Evolutionary conservation across 2,113 vertebrate species (phyloP).

Genomic region (Ginglymostoma cirratum): DNA sequence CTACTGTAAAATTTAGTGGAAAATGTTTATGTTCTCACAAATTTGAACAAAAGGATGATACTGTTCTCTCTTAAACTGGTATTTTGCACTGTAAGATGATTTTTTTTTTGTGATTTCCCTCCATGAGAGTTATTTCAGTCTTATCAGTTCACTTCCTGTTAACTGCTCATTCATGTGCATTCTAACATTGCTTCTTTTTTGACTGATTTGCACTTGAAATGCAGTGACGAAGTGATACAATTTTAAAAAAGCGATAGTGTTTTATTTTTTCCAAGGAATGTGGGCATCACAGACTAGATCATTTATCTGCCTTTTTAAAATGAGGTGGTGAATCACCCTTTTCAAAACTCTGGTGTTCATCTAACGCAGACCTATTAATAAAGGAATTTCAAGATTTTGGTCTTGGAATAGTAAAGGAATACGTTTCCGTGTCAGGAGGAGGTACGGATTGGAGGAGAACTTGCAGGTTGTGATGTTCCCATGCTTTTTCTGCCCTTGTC

Average conservation of each 20-base stretch:
- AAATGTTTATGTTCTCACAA: neutral
- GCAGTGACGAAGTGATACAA: neutral
- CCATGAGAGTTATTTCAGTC: neutral
- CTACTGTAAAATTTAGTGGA: neutral
- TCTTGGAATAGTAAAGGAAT: neutral
- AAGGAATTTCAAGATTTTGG: too few species aligned
- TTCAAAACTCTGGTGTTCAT: neutral
- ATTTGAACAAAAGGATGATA: neutral
- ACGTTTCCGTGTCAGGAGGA: neutral
- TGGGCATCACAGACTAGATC: neutral
- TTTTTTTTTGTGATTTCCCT: neutral
- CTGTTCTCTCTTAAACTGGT: neutral
- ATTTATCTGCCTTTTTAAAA: neutral
- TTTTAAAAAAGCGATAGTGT: neutral
- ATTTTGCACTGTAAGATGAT: neutral
- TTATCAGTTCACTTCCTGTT: neutral
- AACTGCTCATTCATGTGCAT: neutral
- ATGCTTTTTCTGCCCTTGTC: neutral
- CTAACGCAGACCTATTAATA: neutral
- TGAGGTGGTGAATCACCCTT: neutral
- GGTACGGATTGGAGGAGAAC: neutral
- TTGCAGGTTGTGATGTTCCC: neutral
- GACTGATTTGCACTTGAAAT: neutral
- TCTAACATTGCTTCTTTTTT: neutral
- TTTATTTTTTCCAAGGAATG: neutral